These are phyloP conservation scores for Portevinia maculata DNA, from an alignment of 2,888 invertebrate species.

Conservation along the genomic window DNA sequence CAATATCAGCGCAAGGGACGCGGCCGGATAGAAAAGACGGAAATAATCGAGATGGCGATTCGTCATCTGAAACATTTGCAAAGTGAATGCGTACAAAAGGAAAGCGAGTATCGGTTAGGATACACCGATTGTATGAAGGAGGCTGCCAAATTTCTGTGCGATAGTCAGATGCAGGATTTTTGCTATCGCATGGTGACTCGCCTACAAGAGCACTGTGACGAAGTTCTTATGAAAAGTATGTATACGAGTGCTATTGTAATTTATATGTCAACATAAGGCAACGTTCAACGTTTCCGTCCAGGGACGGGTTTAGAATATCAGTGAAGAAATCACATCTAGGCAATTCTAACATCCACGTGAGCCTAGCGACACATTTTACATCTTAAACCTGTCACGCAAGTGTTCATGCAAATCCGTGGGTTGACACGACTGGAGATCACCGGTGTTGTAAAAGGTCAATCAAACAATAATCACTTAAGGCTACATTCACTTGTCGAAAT, in stretches of 20 bases:
- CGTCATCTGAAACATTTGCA: constrained; percentile 96
- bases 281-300: too few relatives aligned
- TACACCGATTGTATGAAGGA: constrained; percentile 96
- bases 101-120: constrained; percentile 88
- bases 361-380: too few relatives aligned
- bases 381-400: too few relatives aligned
- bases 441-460: too few relatives aligned
- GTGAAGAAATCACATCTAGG: too few relatives aligned
- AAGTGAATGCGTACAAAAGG: constrained; percentile 84
- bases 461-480: too few relatives aligned
- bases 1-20: constrained; percentile 97
- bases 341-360: too few relatives aligned
- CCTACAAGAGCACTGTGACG: constrained; percentile 92
- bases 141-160: constrained; percentile 93
- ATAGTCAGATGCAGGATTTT: constrained; percentile 91
- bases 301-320: too few relatives aligned
- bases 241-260: constrained; percentile 5
- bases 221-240: constrained; percentile 84
- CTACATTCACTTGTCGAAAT: too few relatives aligned
- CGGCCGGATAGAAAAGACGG: constrained; percentile 97
- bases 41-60: constrained; percentile 99
- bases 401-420: too few relatives aligned
- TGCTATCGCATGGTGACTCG: constrained; percentile 92
- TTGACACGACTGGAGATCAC: too few relatives aligned
- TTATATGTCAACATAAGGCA: too few relatives aligned